Evolutionary conservation across 1,140 invertebrate species (phyloP).

Genomic region (Polypedilum pembai): DNA sequence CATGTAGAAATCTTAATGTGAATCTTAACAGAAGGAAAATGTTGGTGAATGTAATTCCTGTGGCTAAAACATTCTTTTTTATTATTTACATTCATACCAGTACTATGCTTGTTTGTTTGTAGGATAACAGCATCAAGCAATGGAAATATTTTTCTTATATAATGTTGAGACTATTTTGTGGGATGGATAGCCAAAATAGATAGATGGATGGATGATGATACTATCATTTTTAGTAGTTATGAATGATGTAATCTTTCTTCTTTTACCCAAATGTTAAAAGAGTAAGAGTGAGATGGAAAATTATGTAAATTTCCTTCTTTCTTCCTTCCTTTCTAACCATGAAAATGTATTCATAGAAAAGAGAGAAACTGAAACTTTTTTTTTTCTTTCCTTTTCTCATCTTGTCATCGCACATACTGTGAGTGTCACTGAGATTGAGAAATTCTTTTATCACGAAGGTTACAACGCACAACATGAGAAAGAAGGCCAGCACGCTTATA

Average conservation of each 20-base stretch:
- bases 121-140: neutral
- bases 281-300: neutral
- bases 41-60: neutral
- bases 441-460: too few relatives aligned
- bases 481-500: too few relatives aligned
- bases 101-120: neutral
- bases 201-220: neutral
- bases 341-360: too few relatives aligned
- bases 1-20: too few relatives aligned
- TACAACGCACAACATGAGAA: too few relatives aligned
- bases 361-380: neutral
- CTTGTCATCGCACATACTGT: neutral
- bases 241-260: neutral
- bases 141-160: too few relatives aligned
- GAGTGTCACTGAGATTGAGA: too few relatives aligned
- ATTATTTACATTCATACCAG: neutral
- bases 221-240: constrained; percentile 6
- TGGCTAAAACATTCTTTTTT: neutral
- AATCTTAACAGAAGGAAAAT: neutral
- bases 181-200: neutral
- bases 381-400: neutral
- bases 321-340: neutral
- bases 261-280: neutral
- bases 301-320: neutral
- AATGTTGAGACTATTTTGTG: neutral